Conservation (phyloP, 2,888 invertebrate species). For the Erebia ligea region DNA sequence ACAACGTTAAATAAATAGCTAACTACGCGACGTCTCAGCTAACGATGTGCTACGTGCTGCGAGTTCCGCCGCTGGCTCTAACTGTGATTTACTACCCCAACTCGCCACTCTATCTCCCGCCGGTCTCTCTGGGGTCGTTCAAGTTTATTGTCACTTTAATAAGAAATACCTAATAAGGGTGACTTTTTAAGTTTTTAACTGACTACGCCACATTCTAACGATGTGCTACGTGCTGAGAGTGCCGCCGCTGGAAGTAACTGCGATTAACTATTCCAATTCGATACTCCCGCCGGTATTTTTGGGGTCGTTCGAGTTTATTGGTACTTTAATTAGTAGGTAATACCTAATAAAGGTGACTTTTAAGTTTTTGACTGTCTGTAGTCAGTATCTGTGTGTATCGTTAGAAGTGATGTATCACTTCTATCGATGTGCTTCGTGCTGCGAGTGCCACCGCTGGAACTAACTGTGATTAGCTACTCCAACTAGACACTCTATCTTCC, state of each 20-base stretch:
- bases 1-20: not conserved
- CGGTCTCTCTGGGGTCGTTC: conserved; percentile 6
- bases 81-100: conserved; percentile 29
- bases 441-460: conserved; percentile 15
- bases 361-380: too few species aligned
- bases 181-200: too few species aligned
- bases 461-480: conserved; percentile 30
- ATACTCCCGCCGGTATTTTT: conserved; percentile 14
- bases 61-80: conserved; percentile 19
- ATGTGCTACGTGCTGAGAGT: conserved; percentile 28
- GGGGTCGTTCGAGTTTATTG: conserved; percentile 10
- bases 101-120: conserved; percentile 22
- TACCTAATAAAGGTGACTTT: too few species aligned
- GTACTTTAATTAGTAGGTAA: too few species aligned
- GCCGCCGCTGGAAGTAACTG: conserved; percentile 21
- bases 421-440: conserved; percentile 28
- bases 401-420: too few species aligned
- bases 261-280: conserved; percentile 28
- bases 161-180: too few species aligned
- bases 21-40: not conserved
- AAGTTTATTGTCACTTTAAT: conserved; percentile 13
- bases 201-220: conserved; percentile 1
- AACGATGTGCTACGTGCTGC: conserved; percentile 29
- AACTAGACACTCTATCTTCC: conserved; percentile 22
- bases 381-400: too few species aligned